Evolutionary conservation across 2,888 invertebrate genomes (phyloP).

Genomic region (Scelioninae gen. 2): DNA sequence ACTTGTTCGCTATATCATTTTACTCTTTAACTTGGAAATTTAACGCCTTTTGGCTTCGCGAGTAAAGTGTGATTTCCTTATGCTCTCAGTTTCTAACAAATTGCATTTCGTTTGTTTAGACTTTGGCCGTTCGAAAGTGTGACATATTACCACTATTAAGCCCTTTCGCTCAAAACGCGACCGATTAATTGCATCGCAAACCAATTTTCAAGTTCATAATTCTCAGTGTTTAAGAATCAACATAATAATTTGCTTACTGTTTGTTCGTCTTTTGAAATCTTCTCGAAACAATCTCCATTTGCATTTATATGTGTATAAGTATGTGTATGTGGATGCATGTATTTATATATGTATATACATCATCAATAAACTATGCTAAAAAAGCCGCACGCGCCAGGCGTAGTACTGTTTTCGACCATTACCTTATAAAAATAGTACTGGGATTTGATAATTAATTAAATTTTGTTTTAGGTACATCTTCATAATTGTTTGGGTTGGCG

Average conservation of each 20-base stretch:
- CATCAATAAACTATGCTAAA: conserved; percentile 37
- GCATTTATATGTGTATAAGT: too few species aligned
- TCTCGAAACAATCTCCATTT: neutral
- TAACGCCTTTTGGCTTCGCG: neutral
- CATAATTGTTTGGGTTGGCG: conserved; percentile 41
- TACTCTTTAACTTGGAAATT: conserved; percentile 9
- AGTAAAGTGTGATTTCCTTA: too few species aligned
- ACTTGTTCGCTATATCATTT: conserved; percentile 36
- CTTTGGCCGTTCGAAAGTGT: conserved; percentile 20
- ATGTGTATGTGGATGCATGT: too few species aligned
- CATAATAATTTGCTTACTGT: neutral
- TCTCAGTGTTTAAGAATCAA: neutral
- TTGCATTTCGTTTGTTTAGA: neutral
- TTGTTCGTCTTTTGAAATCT: neutral
- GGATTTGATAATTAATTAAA: conserved; percentile 37
- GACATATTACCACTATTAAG: neutral
- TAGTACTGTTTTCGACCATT: conserved; percentile 27
- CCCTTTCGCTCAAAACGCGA: too few species aligned
- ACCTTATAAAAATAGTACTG: conserved; percentile 58
- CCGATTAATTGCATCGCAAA: too few species aligned
- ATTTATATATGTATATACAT: conserved; percentile 34
- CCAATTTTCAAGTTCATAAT: too few species aligned
- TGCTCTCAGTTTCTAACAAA: conserved; percentile 4
- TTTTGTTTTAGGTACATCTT: conserved; percentile 41
- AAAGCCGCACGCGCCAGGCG: conserved; percentile 52